Base-by-base conservation (phyloP, 37 sponge, comb jelly and placozoan genomes). In the Halisarca cf. caerulea region DNA sequence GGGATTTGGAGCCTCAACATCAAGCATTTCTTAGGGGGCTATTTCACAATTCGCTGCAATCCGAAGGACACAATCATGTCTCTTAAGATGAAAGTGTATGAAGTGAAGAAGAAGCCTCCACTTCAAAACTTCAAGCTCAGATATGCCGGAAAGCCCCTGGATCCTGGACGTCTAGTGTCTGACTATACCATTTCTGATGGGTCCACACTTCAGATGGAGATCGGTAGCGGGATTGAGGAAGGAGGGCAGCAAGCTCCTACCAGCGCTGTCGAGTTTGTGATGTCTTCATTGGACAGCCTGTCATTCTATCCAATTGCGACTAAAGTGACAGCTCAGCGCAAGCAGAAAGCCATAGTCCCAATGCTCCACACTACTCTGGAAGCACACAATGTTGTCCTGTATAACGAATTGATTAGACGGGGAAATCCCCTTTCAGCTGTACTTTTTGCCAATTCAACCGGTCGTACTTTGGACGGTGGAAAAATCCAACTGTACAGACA, bases 341-440 rank as follows among this genome's bases (percentile, higher is more conserved):
- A 95, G 82, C 96, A 95, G 79, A 90, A 92, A 47, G 96, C 96
- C 59, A 88, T 95, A 40, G 96, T 95, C 21, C 93, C 96, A 0
- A 83, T 95, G 54, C 86, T 95, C 60, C 88, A 90, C 34, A 80
- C 87, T 18, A 74, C 90, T 55, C 82, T 95, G 8, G 82, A 88
- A 64, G 93, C 93, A 27, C 92, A 95, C 72, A 80, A 82, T 37
- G 92, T 95, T 6, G 58, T 90, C 53, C 86, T 96, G 0, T 96
- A 93, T 44, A 93, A 93, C 45, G 96, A 93, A 59, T 86, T 84
- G 15, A 58, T 89, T 28, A 86, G 91, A 8, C 90, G 88, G 66
- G 96, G 96, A 39, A 96, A 93, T 53, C 96, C 96, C 0, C 72
- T 96, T 37, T 77, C 80, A 3, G 87, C 96, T 32, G 35, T 96